These are phyloP conservation scores for Tinea pellionella DNA, from an alignment of 2,888 invertebrate genomes.

Conservation along the genomic window DNA sequence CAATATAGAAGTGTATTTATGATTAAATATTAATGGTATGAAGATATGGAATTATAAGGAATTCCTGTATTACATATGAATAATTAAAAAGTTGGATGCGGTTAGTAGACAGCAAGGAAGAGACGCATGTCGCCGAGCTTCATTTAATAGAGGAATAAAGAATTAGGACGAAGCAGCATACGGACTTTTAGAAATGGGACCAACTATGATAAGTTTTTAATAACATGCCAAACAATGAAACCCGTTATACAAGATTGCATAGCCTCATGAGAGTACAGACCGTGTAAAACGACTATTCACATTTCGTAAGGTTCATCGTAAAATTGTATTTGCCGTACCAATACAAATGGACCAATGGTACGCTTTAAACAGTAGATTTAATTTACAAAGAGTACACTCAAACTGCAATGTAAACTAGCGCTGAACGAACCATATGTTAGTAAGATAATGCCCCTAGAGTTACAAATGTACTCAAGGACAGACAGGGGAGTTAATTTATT, in stretches of 20 bases:
- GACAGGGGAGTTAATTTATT: conserved; percentile 7
- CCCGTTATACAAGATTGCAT: background rate
- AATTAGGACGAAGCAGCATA: background rate
- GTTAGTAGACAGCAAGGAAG: background rate
- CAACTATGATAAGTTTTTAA: conserved; percentile 8
- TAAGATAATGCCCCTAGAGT: conserved; percentile 3
- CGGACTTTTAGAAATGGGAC: background rate
- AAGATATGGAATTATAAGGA: background rate
- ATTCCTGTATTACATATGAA: background rate
- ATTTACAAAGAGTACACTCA: no score
- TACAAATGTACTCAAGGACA: conserved; percentile 7
- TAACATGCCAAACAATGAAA: background rate
- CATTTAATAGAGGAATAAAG: background rate
- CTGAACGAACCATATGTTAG: background rate
- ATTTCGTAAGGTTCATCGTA: no score
- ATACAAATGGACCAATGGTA: no score
- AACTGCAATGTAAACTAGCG: background rate
- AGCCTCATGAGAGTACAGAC: background rate
- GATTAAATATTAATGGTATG: background rate
- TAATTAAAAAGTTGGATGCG: background rate
- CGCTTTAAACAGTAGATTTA: no score
- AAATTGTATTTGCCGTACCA: no score
- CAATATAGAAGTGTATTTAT: no score
- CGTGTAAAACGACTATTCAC: no score
- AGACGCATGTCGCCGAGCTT: background rate